Conservation (phyloP, 1,140 invertebrate species). For the Vanessa atalanta region DNA sequence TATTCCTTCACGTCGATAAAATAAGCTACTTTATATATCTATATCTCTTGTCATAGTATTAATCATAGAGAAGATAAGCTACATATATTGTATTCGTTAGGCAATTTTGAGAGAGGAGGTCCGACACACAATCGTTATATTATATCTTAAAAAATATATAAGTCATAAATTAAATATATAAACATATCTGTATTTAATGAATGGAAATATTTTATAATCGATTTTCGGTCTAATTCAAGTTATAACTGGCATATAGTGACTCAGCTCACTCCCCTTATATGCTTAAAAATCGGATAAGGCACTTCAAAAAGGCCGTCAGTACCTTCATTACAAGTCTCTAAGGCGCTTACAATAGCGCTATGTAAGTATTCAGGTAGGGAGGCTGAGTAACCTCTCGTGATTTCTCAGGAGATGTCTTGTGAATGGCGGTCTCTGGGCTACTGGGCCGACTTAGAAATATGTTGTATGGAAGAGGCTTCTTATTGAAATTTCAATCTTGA, state of each 20-base stretch:
- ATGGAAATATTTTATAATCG: too few species aligned
- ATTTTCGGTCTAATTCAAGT: not conserved
- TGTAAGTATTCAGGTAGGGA: slow-evolving; percentile 57
- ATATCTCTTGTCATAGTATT: too few species aligned
- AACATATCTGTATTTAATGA: too few species aligned
- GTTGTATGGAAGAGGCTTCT: slow-evolving; percentile 45
- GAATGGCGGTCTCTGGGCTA: slow-evolving; percentile 65
- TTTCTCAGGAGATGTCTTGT: slow-evolving; percentile 71
- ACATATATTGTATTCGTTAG: too few species aligned
- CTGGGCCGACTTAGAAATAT: slow-evolving; percentile 42
- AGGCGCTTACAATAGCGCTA: slow-evolving; percentile 53
- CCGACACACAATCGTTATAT: too few species aligned
- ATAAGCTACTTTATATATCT: too few species aligned
- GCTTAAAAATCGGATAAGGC: slow-evolving; percentile 42
- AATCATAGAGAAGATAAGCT: too few species aligned
- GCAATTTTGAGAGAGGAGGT: too few species aligned
- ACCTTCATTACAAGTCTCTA: slow-evolving; percentile 50
- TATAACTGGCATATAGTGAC: not conserved
- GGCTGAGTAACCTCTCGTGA: slow-evolving; percentile 65
- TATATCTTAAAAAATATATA: too few species aligned
- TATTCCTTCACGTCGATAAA: too few species aligned
- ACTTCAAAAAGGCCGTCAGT: slow-evolving; percentile 42
- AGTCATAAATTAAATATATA: too few species aligned
- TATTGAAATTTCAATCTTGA: slow-evolving; percentile 13
- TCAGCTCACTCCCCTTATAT: slow-evolving; percentile 16